phyloP scores from a whole-genome alignment of 2,888 invertebrate species.

The Cantharis rufa region DNA sequence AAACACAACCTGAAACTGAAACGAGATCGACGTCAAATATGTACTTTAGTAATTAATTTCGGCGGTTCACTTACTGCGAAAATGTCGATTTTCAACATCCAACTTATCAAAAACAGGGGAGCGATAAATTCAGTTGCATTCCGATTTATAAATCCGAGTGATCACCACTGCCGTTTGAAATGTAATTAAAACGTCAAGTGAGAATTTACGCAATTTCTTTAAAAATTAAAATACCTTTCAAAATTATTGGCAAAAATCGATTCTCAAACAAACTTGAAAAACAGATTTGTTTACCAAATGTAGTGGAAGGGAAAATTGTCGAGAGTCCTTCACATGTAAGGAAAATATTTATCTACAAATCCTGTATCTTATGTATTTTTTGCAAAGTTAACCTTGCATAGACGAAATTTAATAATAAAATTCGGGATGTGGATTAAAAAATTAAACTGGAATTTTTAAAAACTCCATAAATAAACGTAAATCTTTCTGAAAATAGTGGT shows the following conservation, averaged over 20 bases:
- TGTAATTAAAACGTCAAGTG: background rate
- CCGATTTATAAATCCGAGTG: background rate
- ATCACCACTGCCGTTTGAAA: background rate
- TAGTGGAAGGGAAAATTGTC: conserved; percentile 17
- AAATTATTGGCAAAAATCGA: background rate
- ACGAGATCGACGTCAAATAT: conserved; percentile 1
- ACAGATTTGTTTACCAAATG: conserved; percentile 25
- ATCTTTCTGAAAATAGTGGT: background rate
- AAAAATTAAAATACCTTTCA: background rate
- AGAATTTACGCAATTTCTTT: background rate
- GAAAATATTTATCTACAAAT: conserved; percentile 21
- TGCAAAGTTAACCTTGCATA: background rate
- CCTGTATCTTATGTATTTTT: conserved; percentile 6
- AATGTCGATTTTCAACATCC: background rate
- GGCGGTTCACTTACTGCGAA: conserved; percentile 3
- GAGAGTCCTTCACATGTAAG: conserved; percentile 20
- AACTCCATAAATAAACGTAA: background rate
- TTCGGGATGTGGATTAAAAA: no score
- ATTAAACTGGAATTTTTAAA: background rate
- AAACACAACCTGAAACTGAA: conserved; percentile 4
- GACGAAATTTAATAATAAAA: no score
- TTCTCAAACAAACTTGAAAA: conserved; percentile 1
- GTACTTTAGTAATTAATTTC: conserved; percentile 3
- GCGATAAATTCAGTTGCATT: background rate
- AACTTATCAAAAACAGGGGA: background rate